A percentile compares a stretch with the other conserved stretches of the same genome.
phyloP scores from a whole-genome alignment of 1,140 invertebrate genomes.

The Apis florea region DNA sequence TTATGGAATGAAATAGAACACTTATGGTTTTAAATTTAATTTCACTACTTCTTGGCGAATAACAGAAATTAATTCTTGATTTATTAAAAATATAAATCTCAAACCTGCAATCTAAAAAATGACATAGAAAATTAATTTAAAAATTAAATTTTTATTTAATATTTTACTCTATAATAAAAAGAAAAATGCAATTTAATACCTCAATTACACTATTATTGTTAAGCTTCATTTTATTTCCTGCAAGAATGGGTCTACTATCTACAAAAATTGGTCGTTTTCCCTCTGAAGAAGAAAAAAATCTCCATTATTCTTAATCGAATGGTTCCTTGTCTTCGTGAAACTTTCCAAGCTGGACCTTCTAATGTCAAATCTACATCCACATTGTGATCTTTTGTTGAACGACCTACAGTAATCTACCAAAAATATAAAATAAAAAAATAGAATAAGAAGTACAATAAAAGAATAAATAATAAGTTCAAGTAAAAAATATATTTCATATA shows the following conservation, averaged over 20 bases:
- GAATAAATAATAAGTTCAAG: background rate
- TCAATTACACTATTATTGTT: slow-evolving; percentile 97
- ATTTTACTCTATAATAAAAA: too few relatives aligned
- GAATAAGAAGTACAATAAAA: background rate
- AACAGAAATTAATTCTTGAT: slow-evolving; percentile 93
- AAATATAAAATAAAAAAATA: slow-evolving; percentile 23
- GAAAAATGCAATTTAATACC: slow-evolving; percentile 79
- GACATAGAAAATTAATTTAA: slow-evolving; percentile 44
- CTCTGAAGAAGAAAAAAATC: slow-evolving; percentile 97
- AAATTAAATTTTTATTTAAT: too few relatives aligned
- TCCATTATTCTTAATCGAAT: slow-evolving; percentile 94
- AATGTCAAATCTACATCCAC: slow-evolving; percentile 97
- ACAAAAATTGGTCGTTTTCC: slow-evolving; percentile 97
- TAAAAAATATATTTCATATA: background rate
- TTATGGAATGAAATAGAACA: slow-evolving; percentile 23
- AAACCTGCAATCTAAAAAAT: slow-evolving; percentile 90
- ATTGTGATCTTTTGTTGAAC: slow-evolving; percentile 91
- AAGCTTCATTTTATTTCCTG: slow-evolving; percentile 92
- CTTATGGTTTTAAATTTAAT: slow-evolving; percentile 81
- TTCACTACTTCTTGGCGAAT: slow-evolving; percentile 91
- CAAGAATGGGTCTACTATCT: slow-evolving; percentile 93
- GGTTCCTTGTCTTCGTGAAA: slow-evolving; percentile 92
- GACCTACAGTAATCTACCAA: slow-evolving; percentile 92
- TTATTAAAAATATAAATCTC: slow-evolving; percentile 95
- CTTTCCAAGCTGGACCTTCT: slow-evolving; percentile 93